A percentile compares a stretch with the other conserved stretches of the same genome.
Evolutionary conservation across 1,140 invertebrate genomes (phyloP).

Genomic region (Acromyrmex heyeri): DNA sequence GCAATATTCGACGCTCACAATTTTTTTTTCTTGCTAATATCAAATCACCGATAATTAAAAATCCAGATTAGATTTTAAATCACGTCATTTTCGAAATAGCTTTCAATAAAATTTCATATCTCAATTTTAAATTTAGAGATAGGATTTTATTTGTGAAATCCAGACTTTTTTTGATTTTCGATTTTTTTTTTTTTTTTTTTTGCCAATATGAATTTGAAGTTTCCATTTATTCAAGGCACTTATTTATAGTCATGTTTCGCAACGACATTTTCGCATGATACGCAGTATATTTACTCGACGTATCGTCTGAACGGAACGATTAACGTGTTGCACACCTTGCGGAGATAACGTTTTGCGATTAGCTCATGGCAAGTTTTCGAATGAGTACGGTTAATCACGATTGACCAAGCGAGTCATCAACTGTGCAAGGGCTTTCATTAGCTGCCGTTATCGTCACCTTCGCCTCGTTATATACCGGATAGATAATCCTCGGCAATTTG

Average conservation of each 20-base stretch:
- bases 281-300: neutral
- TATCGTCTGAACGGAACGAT: slow-evolving; percentile 21
- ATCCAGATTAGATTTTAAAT: neutral
- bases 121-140: neutral
- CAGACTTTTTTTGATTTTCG: neutral
- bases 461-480: slow-evolving; percentile 15
- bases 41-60: neutral
- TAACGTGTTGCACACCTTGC: slow-evolving; percentile 38
- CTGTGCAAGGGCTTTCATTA: slow-evolving; percentile 27
- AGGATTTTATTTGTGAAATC: neutral
- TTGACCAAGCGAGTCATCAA: slow-evolving; percentile 4
- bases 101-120: neutral
- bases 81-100: neutral
- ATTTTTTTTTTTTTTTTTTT: neutral
- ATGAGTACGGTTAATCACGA: slow-evolving; percentile 44
- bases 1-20: neutral
- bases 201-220: neutral
- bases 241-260: neutral
- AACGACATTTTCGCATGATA: slow-evolving; percentile 23
- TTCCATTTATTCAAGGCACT: neutral
- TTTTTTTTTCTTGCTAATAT: neutral
- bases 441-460: slow-evolving; percentile 30
- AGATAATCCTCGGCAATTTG: slow-evolving; percentile 39
- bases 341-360: slow-evolving; percentile 52
- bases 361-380: slow-evolving; percentile 8